Conservation (phyloP, 2,888 invertebrate genomes). For the Tenodera sinensis region DNA sequence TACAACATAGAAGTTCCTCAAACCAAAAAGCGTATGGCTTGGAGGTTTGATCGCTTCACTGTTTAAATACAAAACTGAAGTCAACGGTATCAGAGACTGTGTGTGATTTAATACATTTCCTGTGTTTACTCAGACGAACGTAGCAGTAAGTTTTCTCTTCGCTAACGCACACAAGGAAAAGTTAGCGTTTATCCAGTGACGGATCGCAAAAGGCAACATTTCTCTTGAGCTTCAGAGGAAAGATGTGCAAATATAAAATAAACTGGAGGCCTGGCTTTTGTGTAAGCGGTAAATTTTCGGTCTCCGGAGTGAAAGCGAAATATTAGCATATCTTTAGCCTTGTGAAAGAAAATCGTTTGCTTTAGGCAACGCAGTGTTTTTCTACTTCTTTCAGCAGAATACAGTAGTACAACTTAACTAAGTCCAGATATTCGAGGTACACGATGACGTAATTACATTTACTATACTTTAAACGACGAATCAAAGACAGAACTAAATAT, state of each 20-base stretch:
- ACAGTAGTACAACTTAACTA: too few species aligned
- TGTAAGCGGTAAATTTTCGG: neutral
- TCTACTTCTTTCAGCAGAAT: neutral
- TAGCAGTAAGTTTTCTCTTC: neutral
- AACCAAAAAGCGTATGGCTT: neutral
- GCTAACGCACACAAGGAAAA: neutral
- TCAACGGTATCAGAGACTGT: neutral
- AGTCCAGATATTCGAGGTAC: too few species aligned
- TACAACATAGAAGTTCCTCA: neutral
- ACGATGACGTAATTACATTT: too few species aligned
- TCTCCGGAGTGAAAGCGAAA: neutral
- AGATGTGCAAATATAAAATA: neutral
- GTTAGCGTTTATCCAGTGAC: neutral
- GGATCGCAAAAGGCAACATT: neutral
- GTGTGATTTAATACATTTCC: neutral
- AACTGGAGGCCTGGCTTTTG: neutral
- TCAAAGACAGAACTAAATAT: too few species aligned
- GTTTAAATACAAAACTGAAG: neutral
- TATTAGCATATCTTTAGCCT: neutral
- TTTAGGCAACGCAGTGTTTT: neutral
- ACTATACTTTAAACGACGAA: too few species aligned
- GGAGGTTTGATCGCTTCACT: neutral
- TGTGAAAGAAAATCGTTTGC: neutral
- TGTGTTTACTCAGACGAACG: neutral
- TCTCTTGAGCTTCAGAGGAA: neutral